Percentiles rank a stretch among this genome's conserved stretches.
These are phyloP conservation scores for Daptonema setosum DNA, from an alignment of 2,888 invertebrate species.

Conservation along the genomic window DNA sequence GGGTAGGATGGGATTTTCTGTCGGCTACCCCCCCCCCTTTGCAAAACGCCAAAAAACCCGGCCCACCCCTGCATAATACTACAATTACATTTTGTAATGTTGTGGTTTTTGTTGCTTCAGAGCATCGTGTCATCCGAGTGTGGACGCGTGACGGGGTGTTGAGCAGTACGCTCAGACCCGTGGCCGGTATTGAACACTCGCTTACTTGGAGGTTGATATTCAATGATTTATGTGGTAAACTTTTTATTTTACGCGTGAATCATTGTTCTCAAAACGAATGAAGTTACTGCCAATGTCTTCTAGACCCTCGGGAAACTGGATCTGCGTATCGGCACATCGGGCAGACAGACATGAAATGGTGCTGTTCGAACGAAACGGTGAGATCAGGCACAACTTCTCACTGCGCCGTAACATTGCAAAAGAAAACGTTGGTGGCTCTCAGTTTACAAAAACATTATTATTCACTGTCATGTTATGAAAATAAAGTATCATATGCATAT, in stretches of 20 bases:
- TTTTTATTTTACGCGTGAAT: background rate
- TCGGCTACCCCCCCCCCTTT: too few species aligned
- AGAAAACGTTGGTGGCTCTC: background rate
- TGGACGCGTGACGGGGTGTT: slow-evolving; percentile 54
- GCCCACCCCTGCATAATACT: too few species aligned
- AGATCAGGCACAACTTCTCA: background rate
- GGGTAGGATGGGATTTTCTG: too few species aligned
- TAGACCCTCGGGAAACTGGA: slow-evolving; percentile 33
- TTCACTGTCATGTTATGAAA: too few species aligned
- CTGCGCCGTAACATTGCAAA: background rate
- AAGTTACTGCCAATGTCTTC: too few species aligned
- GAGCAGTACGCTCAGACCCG: slow-evolving; percentile 50
- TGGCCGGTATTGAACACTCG: slow-evolving; percentile 37
- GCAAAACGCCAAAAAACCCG: too few species aligned
- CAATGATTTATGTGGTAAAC: background rate
- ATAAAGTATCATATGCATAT: too few species aligned
- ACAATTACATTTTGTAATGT: background rate
- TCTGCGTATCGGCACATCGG: slow-evolving; percentile 11
- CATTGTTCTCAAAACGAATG: background rate
- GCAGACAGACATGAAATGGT: slow-evolving; percentile 42
- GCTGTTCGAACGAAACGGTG: slow-evolving; percentile 73
- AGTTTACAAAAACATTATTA: background rate
- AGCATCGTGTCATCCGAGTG: too few species aligned
- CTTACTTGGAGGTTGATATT: slow-evolving; percentile 30
- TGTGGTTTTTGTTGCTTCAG: too few species aligned